Conservation (phyloP, 2,113 vertebrate species). For the Dicentrarchus labrax region DNA sequence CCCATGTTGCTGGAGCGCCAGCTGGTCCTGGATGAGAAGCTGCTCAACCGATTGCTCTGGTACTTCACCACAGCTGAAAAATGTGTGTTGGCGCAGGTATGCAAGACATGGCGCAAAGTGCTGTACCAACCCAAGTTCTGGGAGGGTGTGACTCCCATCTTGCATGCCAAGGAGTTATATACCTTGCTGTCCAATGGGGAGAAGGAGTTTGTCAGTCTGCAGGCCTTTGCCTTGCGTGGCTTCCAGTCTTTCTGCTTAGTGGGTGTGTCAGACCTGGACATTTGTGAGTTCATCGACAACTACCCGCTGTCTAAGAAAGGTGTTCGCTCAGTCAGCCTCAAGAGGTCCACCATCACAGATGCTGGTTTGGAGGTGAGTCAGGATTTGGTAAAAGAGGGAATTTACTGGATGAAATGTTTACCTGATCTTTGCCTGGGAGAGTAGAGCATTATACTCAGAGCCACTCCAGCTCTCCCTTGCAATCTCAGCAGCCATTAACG, state of each 20-base stretch:
- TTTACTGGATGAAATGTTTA: not conserved
- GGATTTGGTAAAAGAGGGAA: not conserved
- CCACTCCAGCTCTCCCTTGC: too few relatives aligned
- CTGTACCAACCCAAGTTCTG: constrained; percentile 99
- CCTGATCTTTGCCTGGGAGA: too few relatives aligned
- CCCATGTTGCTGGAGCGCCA: constrained; percentile 89
- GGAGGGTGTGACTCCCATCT: constrained; percentile 94
- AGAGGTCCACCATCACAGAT: constrained; percentile 98
- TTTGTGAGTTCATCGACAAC: constrained; percentile 99
- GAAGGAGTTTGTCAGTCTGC: constrained; percentile 97
- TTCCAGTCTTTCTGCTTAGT: constrained; percentile 98
- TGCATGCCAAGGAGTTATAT: constrained; percentile 99
- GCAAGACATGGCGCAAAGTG: constrained; percentile 96
- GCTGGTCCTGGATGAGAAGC: constrained; percentile 95
- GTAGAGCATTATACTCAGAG: too few relatives aligned
- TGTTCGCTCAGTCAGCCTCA: constrained; percentile 97
- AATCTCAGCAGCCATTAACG: too few relatives aligned
- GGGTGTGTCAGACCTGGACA: constrained; percentile 98
- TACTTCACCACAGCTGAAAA: constrained; percentile 98
- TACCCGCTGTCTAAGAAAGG: constrained; percentile 98
- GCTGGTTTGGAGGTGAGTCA: constrained; percentile 94
- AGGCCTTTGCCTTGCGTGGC: constrained; percentile 94
- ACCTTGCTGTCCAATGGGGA: constrained; percentile 90
- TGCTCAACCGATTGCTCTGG: constrained; percentile 96
- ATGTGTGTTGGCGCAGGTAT: constrained; percentile 96